Evolutionary conservation across 2,113 vertebrate genomes (phyloP).

Genomic region (Lepidothrix coronata): DNA sequence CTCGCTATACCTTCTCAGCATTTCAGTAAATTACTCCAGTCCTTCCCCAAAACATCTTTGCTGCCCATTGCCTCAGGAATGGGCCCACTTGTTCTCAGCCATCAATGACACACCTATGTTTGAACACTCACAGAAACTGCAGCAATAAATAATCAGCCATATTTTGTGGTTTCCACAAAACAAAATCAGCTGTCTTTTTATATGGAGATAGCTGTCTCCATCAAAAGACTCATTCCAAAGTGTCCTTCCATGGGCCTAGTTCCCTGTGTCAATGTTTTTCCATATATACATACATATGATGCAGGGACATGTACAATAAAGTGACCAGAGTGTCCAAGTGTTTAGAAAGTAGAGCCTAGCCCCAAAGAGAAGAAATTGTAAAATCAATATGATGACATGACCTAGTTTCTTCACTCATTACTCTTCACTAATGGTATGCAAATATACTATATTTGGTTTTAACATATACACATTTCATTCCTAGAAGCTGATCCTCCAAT

Average conservation of each 20-base stretch:
- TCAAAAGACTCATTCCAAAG: background rate
- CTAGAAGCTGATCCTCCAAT: background rate
- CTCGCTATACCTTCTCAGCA: background rate
- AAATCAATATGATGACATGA: background rate
- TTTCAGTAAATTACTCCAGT: background rate
- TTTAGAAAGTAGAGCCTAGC: background rate
- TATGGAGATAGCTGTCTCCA: background rate
- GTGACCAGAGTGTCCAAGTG: background rate
- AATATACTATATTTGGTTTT: background rate
- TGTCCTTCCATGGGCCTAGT: background rate
- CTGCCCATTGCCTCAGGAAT: background rate
- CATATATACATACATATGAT: background rate
- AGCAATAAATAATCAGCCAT: rapidly evolving
- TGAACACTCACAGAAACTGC: background rate
- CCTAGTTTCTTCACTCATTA: background rate
- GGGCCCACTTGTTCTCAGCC: background rate
- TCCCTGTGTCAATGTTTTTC: background rate
- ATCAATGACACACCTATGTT: background rate
- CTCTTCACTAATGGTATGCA: background rate
- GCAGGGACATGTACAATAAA: background rate
- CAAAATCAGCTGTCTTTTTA: background rate
- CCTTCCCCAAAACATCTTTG: background rate
- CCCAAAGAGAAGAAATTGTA: background rate
- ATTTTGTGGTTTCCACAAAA: background rate
- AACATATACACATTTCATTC: background rate